Base-by-base conservation (phyloP, 1,140 invertebrate genomes). In the Oreohelix idahoensis region DNA sequence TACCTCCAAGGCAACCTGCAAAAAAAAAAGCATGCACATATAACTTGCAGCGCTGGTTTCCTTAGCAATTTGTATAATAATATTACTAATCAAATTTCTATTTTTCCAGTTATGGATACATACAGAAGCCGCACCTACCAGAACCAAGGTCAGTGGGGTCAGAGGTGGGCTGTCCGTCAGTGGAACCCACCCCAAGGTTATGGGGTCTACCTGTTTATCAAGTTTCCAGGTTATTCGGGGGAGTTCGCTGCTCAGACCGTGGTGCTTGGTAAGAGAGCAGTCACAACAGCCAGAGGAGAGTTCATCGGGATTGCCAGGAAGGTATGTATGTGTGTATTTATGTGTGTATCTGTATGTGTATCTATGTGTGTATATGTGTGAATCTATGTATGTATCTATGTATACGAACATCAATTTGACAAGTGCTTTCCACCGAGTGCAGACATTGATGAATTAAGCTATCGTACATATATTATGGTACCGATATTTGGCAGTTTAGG, bases 191-290 rank as follows among this genome's bases (percentile, higher is more conserved):
- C 81, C 1, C 63, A 36, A 10, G 76, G 80, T 1, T 42, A 79
- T 32, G 84, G 84, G 26, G 84, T 85, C 75, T 85, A 83, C 76
- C 70, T 85, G 58, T 85, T 85, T 74, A 51, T 85, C 26, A 35
- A 58, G 51, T 85, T 85, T 66, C 78, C 80, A 10, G 81, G 80
- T 2, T 51, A 58, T 17, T 32, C 53, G 13, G 84, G 71, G 23
- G 70, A 70, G 49, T 81, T 85, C 42, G 84, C 81, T 20, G 75
- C 63, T 1, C 84, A 85, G 81, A 75, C 80, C 0, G 80, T 85
- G 49, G 84, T 85, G 36, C 39, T 85, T 45, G 84, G 80, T 0
- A 70, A 82, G 75, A 69, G 84, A 53, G 66, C 80, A 10, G 69
- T 85, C n/a, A 45, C 45, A 0, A 83, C 66, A 29, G 35, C 69